Conservation (phyloP, 2,888 invertebrate genomes). For the Limnephilus auricula region DNA sequence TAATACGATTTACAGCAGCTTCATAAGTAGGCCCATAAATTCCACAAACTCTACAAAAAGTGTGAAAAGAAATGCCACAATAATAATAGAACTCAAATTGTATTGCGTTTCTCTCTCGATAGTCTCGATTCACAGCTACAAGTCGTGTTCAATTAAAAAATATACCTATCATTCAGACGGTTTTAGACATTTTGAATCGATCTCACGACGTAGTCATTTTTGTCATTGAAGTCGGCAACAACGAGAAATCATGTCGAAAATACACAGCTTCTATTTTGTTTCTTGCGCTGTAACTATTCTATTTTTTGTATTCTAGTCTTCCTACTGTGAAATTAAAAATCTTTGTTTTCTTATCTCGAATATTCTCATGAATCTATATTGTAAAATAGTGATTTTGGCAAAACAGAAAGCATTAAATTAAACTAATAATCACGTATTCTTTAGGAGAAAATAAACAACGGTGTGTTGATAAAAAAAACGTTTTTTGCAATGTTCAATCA, state of each 20-base stretch:
- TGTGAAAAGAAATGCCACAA: neutral
- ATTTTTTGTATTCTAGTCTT: too few species aligned
- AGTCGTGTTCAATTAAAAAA: constrained; percentile 2
- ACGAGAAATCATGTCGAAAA: neutral
- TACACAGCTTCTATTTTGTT: neutral
- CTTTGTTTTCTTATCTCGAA: too few species aligned
- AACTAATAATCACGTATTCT: too few species aligned
- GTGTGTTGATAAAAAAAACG: too few species aligned
- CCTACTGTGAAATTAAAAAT: too few species aligned
- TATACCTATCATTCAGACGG: neutral
- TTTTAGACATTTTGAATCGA: neutral
- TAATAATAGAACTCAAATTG: neutral
- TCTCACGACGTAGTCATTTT: neutral
- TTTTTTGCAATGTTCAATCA: too few species aligned
- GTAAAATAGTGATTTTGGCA: too few species aligned
- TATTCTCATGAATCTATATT: too few species aligned
- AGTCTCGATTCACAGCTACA: neutral
- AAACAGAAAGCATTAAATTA: too few species aligned
- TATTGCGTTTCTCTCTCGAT: neutral
- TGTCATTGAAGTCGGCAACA: neutral
- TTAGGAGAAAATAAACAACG: too few species aligned
- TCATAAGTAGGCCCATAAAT: neutral
- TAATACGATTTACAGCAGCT: neutral
- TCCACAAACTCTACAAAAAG: neutral
- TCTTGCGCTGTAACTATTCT: neutral